Evolutionary conservation across 2,113 vertebrate genomes (phyloP), one percentile per base, ranked within the genome.

Genomic region (Caranx ignobilis): DNA sequence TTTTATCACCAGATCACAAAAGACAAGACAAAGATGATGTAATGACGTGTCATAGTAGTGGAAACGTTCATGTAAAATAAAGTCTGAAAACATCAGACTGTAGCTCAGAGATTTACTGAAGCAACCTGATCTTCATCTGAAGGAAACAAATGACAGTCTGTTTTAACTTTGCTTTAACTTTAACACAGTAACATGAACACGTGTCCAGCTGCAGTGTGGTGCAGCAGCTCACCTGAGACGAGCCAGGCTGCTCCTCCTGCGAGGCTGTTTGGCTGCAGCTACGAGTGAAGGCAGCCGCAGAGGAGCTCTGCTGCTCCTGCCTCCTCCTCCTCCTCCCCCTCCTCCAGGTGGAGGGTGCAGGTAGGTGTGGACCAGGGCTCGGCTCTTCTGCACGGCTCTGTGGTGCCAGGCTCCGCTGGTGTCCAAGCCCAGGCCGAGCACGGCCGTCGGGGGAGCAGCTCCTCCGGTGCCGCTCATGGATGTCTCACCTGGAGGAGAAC

Each of bases 241-340:
- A 18, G 86, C 57, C 47, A 70, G 34, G 72, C 88, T 65, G 84
- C 85, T 82, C 34, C 37, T 59, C 65, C 73, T 86, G 57, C 63
- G 77, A 10, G 82, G 65, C 6, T 80, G 78, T 64, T 67, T 81
- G 62, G 72, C 60, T 31, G 91, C 15, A 10, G 79, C 16, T 1
- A 52, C 72, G 1, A 95, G 84, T 0, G 84, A 82, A 0, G 94
- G 94, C 43, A 95, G 89, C 75, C 88, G 87, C 31, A 94, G 73
- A 2, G 88, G 59, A 48, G 82, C 61, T 75, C 73, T 72, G 72
- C 47, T 21, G 16, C 31, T 48, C 16, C 68, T 18, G 75, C 41
- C 10, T 3, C 63, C 78, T 18, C 55, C 54, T 31, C 52, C 52
- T 55, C 52, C 11, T 5, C 60, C 79, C 13, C 57, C 56, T 59